Conservation (phyloP, 2,797 vertebrate genomes). For the Thaleichthys pacificus region DNA sequence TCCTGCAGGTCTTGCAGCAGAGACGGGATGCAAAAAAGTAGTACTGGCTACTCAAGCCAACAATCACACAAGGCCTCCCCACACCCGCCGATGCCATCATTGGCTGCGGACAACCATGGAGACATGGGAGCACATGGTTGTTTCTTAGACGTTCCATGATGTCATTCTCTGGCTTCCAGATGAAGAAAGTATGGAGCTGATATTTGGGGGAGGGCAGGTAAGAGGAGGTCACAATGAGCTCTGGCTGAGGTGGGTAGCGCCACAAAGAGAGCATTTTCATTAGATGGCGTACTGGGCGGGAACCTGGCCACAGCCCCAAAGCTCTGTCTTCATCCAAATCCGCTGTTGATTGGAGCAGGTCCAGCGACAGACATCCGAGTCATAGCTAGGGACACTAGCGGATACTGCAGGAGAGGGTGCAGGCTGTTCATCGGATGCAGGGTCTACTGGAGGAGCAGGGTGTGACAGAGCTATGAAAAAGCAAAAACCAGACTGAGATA, state of each 20-base stretch:
- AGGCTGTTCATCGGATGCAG: no score
- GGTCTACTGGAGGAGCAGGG: no score
- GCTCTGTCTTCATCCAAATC: conserved; percentile 24
- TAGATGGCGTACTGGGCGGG: conserved; percentile 1
- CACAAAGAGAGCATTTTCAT: conserved; percentile 28
- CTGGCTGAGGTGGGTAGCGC: conserved; percentile 24
- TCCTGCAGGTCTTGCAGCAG: conserved; percentile 14
- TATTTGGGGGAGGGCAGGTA: conserved; percentile 22
- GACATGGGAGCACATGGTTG: conserved; percentile 10
- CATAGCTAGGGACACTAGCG: no score
- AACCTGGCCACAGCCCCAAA: conserved; percentile 29
- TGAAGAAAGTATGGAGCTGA: conserved; percentile 37
- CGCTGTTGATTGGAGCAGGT: no score
- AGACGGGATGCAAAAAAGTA: no score
- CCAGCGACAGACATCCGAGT: no score
- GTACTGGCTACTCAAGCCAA: no score
- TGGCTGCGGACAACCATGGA: not conserved
- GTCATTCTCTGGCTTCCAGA: conserved; percentile 34
- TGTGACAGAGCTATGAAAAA: no score
- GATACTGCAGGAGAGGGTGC: no score
- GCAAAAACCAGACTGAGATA: no score
- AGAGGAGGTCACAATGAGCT: conserved; percentile 18
- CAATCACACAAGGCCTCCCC: not conserved
- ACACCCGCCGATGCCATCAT: not conserved
- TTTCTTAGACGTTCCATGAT: conserved; percentile 30